Conservation (phyloP, 1,140 invertebrate genomes). For the Hesperophylax magnus region DNA sequence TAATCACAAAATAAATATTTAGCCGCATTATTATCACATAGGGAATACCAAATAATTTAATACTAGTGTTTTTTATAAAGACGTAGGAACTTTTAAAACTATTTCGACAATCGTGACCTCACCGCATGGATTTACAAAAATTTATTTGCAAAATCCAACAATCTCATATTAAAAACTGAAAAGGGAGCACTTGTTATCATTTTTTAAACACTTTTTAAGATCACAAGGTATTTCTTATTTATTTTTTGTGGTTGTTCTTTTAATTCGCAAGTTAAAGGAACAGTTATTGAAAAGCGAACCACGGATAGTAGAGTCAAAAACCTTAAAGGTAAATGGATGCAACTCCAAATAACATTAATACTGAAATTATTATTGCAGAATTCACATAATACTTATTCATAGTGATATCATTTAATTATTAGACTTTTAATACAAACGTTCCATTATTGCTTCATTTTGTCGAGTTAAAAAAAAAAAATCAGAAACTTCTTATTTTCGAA, state of each 20-base stretch:
- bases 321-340: not conserved
- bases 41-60: constrained; percentile 4
- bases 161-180: too few species aligned
- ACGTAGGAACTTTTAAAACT: constrained; percentile 26
- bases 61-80: constrained; percentile 10
- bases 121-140: too few species aligned
- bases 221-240: too few species aligned
- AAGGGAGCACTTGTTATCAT: too few species aligned
- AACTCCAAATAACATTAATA: constrained; percentile 15
- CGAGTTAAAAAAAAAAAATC: not conserved
- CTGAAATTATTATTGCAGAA: constrained; percentile 9
- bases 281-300: too few species aligned
- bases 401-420: constrained; percentile 12
- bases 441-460: constrained; percentile 1
- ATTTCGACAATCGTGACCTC: not conserved
- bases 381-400: constrained; percentile 20
- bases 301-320: not conserved
- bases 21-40: constrained; percentile 1
- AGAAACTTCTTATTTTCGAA: not conserved
- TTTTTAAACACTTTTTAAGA: too few species aligned
- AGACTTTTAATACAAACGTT: constrained; percentile 3
- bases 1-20: constrained; percentile 6
- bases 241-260: too few species aligned
- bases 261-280: too few species aligned
- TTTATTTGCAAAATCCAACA: too few species aligned